Conservation (phyloP, 2,797 vertebrate genomes). For the Acanthurus leucopareius region DNA sequence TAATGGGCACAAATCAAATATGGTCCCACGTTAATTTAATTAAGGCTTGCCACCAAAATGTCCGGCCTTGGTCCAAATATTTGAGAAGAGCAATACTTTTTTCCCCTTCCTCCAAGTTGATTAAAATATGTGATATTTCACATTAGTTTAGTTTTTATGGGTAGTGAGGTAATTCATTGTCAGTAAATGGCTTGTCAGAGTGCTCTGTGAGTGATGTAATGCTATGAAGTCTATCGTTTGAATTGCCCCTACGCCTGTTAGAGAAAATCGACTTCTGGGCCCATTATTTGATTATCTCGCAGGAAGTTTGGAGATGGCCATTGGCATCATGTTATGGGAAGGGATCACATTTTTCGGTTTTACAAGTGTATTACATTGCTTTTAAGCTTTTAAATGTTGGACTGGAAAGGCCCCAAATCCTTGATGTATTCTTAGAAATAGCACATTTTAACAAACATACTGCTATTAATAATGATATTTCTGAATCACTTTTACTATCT, state of each 20-base stretch:
- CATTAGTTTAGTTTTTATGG: constrained; percentile 89
- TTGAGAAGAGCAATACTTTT: constrained; percentile 81
- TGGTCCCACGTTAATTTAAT: constrained; percentile 85
- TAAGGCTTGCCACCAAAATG: constrained; percentile 80
- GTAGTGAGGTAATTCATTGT: constrained; percentile 84
- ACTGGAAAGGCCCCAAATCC: background rate
- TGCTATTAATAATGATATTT: background rate
- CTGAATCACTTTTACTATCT: background rate
- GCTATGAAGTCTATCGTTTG: constrained; percentile 83
- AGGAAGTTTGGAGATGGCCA: constrained; percentile 79
- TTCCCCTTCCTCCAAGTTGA: constrained; percentile 81
- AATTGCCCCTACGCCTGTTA: constrained; percentile 80
- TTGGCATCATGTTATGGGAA: constrained; percentile 65
- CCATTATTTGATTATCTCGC: constrained; percentile 85
- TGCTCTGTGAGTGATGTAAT: constrained; percentile 84
- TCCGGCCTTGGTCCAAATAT: constrained; percentile 84
- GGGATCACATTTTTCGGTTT: constrained; percentile 62
- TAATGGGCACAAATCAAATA: constrained; percentile 87
- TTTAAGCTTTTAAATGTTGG: constrained; percentile 34
- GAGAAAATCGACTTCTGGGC: constrained; percentile 81
- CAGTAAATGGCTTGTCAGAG: constrained; percentile 84
- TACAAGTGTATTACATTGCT: constrained; percentile 39
- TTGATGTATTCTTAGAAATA: constrained; percentile 4
- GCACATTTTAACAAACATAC: constrained; percentile 4
- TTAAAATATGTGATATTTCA: constrained; percentile 89